These are phyloP conservation scores for Manis pentadactyla DNA, from an alignment of 2,797 vertebrate genomes.

Conservation along the genomic window DNA sequence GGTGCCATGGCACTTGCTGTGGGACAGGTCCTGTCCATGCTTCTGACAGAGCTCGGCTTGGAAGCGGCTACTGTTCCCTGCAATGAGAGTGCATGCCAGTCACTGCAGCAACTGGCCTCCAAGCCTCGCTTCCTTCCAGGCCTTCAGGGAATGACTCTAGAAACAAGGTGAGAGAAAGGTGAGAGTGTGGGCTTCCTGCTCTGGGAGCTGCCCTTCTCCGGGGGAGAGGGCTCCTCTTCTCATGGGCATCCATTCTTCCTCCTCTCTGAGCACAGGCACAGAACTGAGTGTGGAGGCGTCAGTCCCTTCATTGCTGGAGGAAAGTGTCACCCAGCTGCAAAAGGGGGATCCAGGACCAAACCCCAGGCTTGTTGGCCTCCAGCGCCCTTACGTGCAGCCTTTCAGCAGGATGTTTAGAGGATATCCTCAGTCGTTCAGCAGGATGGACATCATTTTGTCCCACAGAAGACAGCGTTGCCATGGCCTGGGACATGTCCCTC, in stretches of 20 bases:
- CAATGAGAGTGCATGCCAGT: background rate
- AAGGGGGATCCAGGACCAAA: background rate
- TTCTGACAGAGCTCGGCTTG: constrained; percentile 89
- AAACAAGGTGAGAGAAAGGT: background rate
- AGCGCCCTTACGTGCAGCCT: too few species aligned
- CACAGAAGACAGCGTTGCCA: background rate
- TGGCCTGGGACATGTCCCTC: background rate
- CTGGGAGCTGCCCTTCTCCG: background rate
- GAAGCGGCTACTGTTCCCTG: constrained; percentile 83
- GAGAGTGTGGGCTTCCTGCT: background rate
- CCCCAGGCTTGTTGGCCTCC: background rate
- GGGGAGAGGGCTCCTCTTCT: background rate
- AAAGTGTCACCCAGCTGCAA: background rate
- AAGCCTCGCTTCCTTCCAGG: background rate
- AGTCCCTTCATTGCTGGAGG: background rate
- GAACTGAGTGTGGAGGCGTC: background rate
- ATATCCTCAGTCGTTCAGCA: too few species aligned
- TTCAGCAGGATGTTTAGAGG: too few species aligned
- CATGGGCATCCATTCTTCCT: background rate
- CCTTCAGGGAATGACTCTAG: background rate
- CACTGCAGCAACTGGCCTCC: background rate
- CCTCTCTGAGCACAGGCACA: background rate
- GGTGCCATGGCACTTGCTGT: constrained; percentile 72
- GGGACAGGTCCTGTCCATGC: constrained; percentile 18
- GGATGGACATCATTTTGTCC: background rate